Conservation (phyloP, 1,140 invertebrate species). For the Meloidogyne chitwoodi region DNA sequence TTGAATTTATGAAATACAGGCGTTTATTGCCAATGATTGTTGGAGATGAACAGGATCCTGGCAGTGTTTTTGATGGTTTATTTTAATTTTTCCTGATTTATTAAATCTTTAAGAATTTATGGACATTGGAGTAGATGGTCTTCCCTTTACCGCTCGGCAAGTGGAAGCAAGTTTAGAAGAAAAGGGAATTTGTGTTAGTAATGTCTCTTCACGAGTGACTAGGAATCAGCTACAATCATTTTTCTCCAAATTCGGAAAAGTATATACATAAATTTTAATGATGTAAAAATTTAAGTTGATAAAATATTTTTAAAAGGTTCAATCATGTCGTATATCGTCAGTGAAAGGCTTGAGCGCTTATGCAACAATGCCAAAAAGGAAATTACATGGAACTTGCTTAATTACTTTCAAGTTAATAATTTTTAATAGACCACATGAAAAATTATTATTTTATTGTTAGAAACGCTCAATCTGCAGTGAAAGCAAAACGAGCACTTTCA, state of each 20-base stretch:
- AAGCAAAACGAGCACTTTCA: slow-evolving; percentile 40
- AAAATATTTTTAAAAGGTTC: slow-evolving; percentile 35
- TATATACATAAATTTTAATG: too few species aligned
- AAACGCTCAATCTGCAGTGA: slow-evolving; percentile 38
- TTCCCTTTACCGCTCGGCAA: slow-evolving; percentile 24
- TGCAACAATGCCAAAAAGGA: slow-evolving; percentile 53
- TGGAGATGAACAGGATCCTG: slow-evolving; percentile 52
- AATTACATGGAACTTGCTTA: slow-evolving; percentile 37
- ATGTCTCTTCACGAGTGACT: slow-evolving; percentile 47
- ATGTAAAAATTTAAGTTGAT: slow-evolving; percentile 11
- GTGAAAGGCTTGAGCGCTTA: slow-evolving; percentile 51
- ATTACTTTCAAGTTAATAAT: slow-evolving; percentile 54
- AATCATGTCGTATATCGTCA: slow-evolving; percentile 45
- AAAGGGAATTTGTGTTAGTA: not conserved
- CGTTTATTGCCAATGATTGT: slow-evolving; percentile 56
- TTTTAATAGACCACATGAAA: not conserved
- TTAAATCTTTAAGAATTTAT: not conserved
- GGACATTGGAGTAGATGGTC: slow-evolving; percentile 32
- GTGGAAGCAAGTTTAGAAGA: not conserved
- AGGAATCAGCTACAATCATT: slow-evolving; percentile 52
- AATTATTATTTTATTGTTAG: slow-evolving; percentile 22
- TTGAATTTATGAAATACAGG: slow-evolving; percentile 59
- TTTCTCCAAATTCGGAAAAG: slow-evolving; percentile 60
- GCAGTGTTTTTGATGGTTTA: slow-evolving; percentile 50
- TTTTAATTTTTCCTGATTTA: not conserved